These are phyloP conservation scores for Patagioenas fasciata DNA, from an alignment of 2,113 vertebrate genomes.

Conservation along the genomic window DNA sequence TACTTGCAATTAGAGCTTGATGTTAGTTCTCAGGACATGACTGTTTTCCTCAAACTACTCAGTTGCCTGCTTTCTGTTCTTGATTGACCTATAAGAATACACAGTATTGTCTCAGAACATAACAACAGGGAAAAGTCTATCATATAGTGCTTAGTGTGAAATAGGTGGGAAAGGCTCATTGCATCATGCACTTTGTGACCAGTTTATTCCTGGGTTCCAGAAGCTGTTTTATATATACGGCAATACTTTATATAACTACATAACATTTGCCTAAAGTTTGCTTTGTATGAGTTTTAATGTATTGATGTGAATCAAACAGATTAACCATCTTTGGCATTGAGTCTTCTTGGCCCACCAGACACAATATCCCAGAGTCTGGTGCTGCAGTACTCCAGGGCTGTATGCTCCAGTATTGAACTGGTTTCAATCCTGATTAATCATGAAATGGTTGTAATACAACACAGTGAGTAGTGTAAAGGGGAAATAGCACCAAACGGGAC, in stretches of 20 bases:
- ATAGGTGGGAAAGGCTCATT: neutral
- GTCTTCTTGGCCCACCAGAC: neutral
- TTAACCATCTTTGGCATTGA: neutral
- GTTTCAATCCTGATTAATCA: neutral
- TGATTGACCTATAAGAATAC: neutral
- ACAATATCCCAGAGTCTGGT: neutral
- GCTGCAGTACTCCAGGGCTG: neutral
- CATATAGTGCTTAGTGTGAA: neutral
- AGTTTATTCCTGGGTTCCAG: neutral
- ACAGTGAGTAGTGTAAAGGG: neutral
- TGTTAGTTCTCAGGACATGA: fast-evolving
- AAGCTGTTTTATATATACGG: neutral
- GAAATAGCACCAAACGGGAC: neutral
- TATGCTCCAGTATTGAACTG: neutral
- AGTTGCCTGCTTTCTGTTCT: neutral
- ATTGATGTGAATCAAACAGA: neutral
- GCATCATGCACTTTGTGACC: neutral
- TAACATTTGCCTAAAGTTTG: neutral
- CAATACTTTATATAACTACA: neutral
- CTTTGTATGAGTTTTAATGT: neutral
- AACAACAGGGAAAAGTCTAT: neutral
- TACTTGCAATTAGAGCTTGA: neutral
- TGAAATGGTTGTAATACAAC: neutral
- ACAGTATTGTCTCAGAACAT: neutral
- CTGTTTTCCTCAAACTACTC: neutral